These are phyloP conservation scores for Leucania comma DNA, from an alignment of 2,888 invertebrate genomes.

Conservation along the genomic window DNA sequence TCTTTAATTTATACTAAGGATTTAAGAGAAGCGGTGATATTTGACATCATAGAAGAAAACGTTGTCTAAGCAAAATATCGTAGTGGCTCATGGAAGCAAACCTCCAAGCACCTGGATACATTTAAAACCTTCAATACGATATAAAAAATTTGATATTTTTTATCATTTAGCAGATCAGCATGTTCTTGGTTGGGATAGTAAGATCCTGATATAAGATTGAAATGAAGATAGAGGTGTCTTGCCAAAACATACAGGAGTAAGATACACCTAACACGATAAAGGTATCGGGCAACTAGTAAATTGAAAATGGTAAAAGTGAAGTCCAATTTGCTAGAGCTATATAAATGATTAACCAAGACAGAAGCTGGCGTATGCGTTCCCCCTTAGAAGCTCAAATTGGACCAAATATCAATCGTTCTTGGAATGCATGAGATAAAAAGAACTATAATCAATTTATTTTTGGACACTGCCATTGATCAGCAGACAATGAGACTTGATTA, in stretches of 20 bases:
- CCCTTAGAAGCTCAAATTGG: constrained; percentile 17
- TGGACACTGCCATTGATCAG: constrained; percentile 14
- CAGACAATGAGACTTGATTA: constrained; percentile 34
- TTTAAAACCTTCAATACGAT: neutral
- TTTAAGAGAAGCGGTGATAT: neutral
- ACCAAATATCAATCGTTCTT: constrained; percentile 12
- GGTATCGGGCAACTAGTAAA: neutral
- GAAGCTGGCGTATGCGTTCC: neutral
- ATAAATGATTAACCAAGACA: neutral
- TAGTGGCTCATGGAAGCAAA: neutral
- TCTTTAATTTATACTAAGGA: neutral
- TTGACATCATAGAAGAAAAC: neutral
- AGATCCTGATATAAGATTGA: neutral
- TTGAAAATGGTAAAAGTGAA: neutral
- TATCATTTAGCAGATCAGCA: neutral
- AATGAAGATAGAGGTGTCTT: neutral
- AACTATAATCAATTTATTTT: constrained; percentile 21
- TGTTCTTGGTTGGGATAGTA: neutral
- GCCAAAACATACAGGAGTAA: too few species aligned
- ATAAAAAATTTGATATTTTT: too few species aligned
- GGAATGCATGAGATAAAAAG: constrained; percentile 12
- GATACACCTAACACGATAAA: too few species aligned
- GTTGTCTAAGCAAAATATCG: neutral
- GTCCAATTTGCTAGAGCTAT: neutral
- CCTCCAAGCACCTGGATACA: neutral